phyloP scores from a whole-genome alignment of 2,113 vertebrate genomes.

The Regulus satrapa region DNA sequence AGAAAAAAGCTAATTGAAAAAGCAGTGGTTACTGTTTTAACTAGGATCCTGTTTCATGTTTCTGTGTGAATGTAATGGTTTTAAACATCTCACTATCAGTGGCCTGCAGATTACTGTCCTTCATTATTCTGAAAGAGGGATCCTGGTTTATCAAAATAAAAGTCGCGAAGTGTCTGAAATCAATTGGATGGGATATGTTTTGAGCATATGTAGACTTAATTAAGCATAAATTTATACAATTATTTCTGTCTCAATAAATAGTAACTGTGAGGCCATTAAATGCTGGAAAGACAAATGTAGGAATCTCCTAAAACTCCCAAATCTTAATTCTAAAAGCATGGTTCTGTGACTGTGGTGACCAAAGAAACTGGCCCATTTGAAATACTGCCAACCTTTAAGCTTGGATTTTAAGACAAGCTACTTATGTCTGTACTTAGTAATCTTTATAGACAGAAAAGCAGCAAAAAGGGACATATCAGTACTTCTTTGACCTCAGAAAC shows the following conservation, averaged over 20 bases:
- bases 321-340: not conserved
- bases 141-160: not conserved
- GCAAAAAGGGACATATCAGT: accelerated
- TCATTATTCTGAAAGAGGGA: not conserved
- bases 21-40: not conserved
- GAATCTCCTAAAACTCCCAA: not conserved
- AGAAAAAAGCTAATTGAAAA: not conserved
- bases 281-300: not conserved
- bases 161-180: not conserved
- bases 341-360: not conserved
- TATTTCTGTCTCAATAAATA: not conserved
- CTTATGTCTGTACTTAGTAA: not conserved
- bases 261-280: not conserved
- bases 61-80: not conserved
- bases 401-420: not conserved
- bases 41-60: not conserved
- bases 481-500: not conserved
- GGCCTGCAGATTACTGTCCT: not conserved
- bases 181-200: not conserved
- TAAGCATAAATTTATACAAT: not conserved
- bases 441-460: not conserved
- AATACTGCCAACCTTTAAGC: not conserved
- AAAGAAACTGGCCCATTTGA: not conserved
- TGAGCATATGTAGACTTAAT: not conserved
- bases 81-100: not conserved